Conservation (phyloP, 1,140 invertebrate genomes). For the Ceratina japonica region DNA sequence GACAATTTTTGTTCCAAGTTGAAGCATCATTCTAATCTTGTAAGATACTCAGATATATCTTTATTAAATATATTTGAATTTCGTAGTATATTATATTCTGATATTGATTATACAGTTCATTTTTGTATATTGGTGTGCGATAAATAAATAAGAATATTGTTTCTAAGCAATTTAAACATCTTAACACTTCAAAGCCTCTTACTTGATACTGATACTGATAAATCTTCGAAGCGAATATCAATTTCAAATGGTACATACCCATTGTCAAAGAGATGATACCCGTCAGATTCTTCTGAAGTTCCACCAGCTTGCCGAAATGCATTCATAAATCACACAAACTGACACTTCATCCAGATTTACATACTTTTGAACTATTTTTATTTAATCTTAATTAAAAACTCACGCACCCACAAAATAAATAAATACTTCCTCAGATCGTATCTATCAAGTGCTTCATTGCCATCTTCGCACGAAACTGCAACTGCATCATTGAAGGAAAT, state of each 20-base stretch:
- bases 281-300: not conserved
- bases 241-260: slow-evolving; percentile 11
- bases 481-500: not conserved
- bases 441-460: not conserved
- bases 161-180: slow-evolving; percentile 74
- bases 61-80: slow-evolving; percentile 80
- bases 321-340: not conserved
- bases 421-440: not conserved
- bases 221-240: not conserved
- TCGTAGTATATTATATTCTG: slow-evolving; percentile 80
- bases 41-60: slow-evolving; percentile 79
- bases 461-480: not conserved
- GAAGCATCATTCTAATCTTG: slow-evolving; percentile 79
- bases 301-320: no score
- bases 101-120: slow-evolving; percentile 79
- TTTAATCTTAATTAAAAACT: not conserved
- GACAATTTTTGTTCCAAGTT: slow-evolving; percentile 76
- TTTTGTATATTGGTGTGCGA: slow-evolving; percentile 81
- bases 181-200: slow-evolving; percentile 12
- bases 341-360: not conserved
- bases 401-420: not conserved
- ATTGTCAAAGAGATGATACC: not conserved
- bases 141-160: slow-evolving; percentile 81
- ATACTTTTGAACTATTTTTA: not conserved
- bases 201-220: not conserved